A percentile compares a stretch with the other conserved stretches of the same genome.
phyloP scores from a whole-genome alignment of 2,113 vertebrate genomes.

The Oenanthe melanoleuca region DNA sequence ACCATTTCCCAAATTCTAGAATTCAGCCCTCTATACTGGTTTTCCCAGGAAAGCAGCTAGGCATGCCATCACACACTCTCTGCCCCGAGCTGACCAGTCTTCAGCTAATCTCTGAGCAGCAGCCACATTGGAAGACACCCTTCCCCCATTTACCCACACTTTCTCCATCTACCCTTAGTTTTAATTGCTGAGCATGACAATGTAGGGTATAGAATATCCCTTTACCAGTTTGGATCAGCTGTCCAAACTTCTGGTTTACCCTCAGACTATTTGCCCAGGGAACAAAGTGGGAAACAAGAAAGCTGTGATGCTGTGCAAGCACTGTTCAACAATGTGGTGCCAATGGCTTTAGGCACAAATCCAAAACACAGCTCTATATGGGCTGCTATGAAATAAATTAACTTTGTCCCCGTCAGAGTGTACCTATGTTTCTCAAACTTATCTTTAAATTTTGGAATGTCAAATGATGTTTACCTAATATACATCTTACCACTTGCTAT shows the following conservation, averaged over 20 bases:
- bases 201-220: background rate
- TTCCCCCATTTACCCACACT: background rate
- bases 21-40: background rate
- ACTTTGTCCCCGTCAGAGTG: background rate
- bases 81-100: background rate
- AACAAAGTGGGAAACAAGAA: background rate
- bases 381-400: background rate
- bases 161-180: background rate
- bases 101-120: background rate
- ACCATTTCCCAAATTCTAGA: background rate
- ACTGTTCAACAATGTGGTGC: background rate
- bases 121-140: background rate
- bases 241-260: background rate
- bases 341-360: background rate
- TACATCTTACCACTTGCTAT: background rate
- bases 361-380: background rate
- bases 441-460: background rate
- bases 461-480: background rate
- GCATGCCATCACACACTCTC: accelerated
- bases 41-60: background rate
- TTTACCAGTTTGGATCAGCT: background rate
- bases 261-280: background rate
- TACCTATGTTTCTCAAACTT: background rate
- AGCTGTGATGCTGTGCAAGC: background rate
- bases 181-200: background rate